Evolutionary conservation across 2,888 invertebrate genomes (phyloP), one percentile per base, ranked within the genome.

Genomic region (Ommatoiulus sabulosus): DNA sequence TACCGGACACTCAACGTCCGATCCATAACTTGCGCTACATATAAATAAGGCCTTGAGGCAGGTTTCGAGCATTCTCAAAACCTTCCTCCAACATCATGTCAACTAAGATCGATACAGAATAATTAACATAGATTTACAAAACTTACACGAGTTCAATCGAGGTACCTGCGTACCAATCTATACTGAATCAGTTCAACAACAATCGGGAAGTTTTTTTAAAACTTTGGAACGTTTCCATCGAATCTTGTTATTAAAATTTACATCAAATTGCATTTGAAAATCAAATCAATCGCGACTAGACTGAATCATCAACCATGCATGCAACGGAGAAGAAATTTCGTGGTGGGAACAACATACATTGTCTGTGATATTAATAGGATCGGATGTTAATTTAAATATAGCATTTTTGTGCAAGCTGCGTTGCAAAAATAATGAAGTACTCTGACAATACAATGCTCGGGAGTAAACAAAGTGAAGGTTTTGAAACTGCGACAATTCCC

Each of bases 221-320:
- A 20, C 2, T 20, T 72, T 24, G 24, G 8, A 24, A 72, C 6
- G 24, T 12, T 46, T 46, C 46, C 46, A 12, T 46, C 46, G 46
- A 46, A 46, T n/a, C 8, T 8, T 4, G 24, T 72, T 8, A 24
- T 24, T n/a, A n/a, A 6, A 24, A 5, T 63, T 63, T 20, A 3
- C 5, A 5, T 5, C 3, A 72, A 24, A 8, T 63, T 5, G 20
- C 63, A 4, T 10, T 15, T 57, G 5, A 20, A 6, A 72, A 46
- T 72, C 72, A 72, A 72, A 72, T 4, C 20, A 72, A 72, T 24
- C 24, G 72, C 72, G 72, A 72, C 72, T 72, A 24, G 72, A 72
- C 72, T 24, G 20, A 72, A 72, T n/a, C 20, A 72, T 72, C 6
- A 15, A 57, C 10, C 4, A 7, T 46, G 46, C n/a, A 57, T 17